A percentile compares a stretch with the other conserved stretches of the same genome.
Conservation (phyloP, 2,888 invertebrate species). For the Strigamia crassipes region DNA sequence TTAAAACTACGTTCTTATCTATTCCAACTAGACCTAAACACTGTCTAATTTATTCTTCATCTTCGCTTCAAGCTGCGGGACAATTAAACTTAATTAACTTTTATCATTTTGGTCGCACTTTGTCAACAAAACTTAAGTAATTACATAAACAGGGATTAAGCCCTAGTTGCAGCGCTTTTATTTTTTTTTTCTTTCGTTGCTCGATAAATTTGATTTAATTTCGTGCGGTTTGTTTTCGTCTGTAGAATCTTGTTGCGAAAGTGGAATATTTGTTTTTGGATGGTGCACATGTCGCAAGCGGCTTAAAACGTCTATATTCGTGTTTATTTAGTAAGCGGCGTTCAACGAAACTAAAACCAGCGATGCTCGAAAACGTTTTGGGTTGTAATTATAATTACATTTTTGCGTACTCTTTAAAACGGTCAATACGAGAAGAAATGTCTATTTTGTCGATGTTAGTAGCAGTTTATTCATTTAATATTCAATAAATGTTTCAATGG, state of each 20-base stretch:
- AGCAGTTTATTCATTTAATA: no score
- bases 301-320: neutral
- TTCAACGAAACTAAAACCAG: no score
- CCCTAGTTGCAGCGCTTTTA: neutral
- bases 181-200: neutral
- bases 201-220: slow-evolving; percentile 26
- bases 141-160: slow-evolving; percentile 17
- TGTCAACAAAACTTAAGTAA: slow-evolving; percentile 30
- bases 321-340: no score
- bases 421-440: no score
- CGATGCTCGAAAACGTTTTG: no score
- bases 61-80: slow-evolving; percentile 1
- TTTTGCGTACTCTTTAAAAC: no score
- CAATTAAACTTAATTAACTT: slow-evolving; percentile 30
- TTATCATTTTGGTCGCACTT: slow-evolving; percentile 20
- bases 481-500: no score
- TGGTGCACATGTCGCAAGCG: neutral
- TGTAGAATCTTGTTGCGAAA: neutral
- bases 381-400: no score
- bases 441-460: no score
- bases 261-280: neutral
- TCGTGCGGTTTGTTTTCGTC: neutral
- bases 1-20: neutral
- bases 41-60: slow-evolving; percentile 30
- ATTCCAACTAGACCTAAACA: neutral